These are phyloP conservation scores for Crenuchus spilurus DNA, from an alignment of 2,797 vertebrate genomes.

Conservation along the genomic window DNA sequence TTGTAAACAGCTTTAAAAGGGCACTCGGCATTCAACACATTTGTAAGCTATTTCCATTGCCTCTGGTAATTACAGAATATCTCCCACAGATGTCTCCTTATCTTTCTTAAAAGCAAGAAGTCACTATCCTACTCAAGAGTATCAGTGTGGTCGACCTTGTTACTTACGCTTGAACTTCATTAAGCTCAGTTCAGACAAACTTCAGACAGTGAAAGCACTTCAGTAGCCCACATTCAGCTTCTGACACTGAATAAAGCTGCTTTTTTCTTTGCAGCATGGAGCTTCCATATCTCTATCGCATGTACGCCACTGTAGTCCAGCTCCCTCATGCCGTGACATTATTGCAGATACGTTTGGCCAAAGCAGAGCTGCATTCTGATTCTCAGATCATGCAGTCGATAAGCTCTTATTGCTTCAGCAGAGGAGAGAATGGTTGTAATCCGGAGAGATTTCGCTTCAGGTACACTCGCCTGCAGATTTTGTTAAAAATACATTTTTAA, in stretches of 20 bases:
- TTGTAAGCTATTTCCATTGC: constrained; percentile 6
- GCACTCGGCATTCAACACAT: neutral
- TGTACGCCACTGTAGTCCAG: constrained; percentile 30
- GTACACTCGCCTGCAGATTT: constrained; percentile 25
- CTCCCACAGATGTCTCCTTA: neutral
- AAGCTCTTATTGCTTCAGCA: constrained; percentile 50
- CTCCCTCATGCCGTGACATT: constrained; percentile 53
- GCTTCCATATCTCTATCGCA: constrained; percentile 35
- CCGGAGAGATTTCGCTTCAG: constrained; percentile 41
- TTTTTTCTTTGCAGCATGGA: constrained; percentile 10
- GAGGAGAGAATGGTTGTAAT: constrained; percentile 44
- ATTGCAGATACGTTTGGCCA: constrained; percentile 45
- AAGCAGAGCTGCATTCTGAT: constrained; percentile 44
- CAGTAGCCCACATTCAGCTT: constrained; percentile 11
- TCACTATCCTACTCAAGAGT: neutral
- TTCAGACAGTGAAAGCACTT: constrained; percentile 33
- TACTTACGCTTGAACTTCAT: constrained; percentile 1
- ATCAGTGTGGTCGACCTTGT: neutral
- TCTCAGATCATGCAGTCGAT: constrained; percentile 52
- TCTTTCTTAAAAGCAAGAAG: neutral
- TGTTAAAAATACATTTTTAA: constrained; percentile 31
- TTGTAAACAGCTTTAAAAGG: constrained; percentile 38
- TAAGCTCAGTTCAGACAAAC: constrained; percentile 14
- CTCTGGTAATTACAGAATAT: constrained; percentile 5
- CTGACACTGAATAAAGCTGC: constrained; percentile 13